phyloP scores from a whole-genome alignment of 1,140 invertebrate genomes.

The Bathynomus jamesi region DNA sequence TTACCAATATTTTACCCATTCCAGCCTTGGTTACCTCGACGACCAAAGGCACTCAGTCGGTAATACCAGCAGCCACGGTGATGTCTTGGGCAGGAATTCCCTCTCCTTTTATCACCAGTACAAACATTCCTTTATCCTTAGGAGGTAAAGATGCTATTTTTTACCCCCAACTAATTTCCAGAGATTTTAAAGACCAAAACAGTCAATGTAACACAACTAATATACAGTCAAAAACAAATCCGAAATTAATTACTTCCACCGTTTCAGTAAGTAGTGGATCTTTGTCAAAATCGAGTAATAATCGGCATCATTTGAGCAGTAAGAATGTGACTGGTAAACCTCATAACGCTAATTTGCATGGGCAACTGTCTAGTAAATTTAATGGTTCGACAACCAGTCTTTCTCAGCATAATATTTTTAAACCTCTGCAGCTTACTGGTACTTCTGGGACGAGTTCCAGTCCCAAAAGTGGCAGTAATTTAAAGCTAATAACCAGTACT shows the following conservation, averaged over 20 bases:
- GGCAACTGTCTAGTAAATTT: background rate
- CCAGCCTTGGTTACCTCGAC: background rate
- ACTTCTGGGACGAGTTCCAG: background rate
- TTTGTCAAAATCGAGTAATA: background rate
- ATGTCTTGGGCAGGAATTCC: background rate
- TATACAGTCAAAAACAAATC: background rate
- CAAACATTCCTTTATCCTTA: background rate
- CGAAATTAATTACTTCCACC: background rate
- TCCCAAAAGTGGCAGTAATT: background rate
- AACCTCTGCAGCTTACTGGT: background rate
- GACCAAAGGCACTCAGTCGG: background rate
- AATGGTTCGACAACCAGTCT: background rate
- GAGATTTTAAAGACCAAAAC: background rate
- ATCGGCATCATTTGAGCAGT: background rate
- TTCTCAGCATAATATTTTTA: background rate
- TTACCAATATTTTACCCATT: background rate
- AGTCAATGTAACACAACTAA: background rate
- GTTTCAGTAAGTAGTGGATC: background rate
- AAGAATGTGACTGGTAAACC: background rate
- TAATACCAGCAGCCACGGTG: background rate
- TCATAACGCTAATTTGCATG: background rate
- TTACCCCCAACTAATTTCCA: background rate
- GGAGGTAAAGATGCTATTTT: background rate
- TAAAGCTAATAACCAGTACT: background rate
- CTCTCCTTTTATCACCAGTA: background rate